Evolutionary conservation across 2,797 vertebrate species (phyloP).

Genomic region (Uromys caudimaculatus): DNA sequence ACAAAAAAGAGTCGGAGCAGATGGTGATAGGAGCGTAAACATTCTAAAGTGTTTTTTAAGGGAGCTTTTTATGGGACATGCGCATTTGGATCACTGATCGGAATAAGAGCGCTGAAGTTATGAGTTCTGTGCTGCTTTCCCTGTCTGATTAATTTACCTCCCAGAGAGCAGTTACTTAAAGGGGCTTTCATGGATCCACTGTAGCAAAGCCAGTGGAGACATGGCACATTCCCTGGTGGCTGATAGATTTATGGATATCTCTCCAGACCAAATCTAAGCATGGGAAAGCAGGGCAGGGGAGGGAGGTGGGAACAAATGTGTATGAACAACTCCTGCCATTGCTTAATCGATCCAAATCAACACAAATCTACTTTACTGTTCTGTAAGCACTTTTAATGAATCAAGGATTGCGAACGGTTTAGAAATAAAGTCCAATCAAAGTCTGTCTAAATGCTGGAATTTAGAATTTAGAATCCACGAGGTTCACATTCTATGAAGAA

Average conservation of each 20-base stretch:
- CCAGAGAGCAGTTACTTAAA: constrained; percentile 76
- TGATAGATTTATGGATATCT: constrained; percentile 69
- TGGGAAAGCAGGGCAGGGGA: not conserved
- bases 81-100: constrained; percentile 62
- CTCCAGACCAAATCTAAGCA: constrained; percentile 48
- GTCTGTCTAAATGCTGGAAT: constrained; percentile 42
- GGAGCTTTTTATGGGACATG: constrained; percentile 70
- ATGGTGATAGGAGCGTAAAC: constrained; percentile 75
- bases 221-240: constrained; percentile 49
- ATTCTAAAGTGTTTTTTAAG: constrained; percentile 54
- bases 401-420: constrained; percentile 44
- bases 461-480: not conserved
- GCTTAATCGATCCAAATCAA: constrained; percentile 37
- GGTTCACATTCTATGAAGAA: not conserved
- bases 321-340: not conserved
- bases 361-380: constrained; percentile 2
- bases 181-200: constrained; percentile 59
- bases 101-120: constrained; percentile 56
- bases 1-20: constrained; percentile 67
- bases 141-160: constrained; percentile 77
- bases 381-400: constrained; percentile 38
- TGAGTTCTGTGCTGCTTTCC: constrained; percentile 55
- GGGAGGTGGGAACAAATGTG: not conserved
- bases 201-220: constrained; percentile 64
- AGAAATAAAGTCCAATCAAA: constrained; percentile 34